Base-by-base conservation (phyloP, 2,888 invertebrate species). In the Drosophila paramelanica region DNA sequence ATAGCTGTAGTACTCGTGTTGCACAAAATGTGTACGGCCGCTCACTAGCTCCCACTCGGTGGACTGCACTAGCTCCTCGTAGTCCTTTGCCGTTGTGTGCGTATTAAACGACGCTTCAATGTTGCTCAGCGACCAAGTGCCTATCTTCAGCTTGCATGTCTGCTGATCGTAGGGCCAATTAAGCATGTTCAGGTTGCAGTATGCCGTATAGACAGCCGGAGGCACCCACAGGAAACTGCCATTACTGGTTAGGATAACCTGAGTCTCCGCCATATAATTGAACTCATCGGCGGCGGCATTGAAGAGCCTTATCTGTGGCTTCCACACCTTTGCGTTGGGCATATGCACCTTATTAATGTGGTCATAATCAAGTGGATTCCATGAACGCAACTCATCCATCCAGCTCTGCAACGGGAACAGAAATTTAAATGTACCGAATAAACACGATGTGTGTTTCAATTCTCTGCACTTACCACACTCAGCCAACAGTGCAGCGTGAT, bases 81-180 rank as follows among this genome's bases (percentile, higher is more conserved):
- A 81, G 31, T 89, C 83, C 13, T 94, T 77, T 2, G 59, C 66
- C 6, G 81, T 41, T 71, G 94, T 93, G 8, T 96, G 92, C 1
- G 75, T 56, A 0, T 75, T 62, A 39, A 66, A 77, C 0, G 74
- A 68, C 78, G 95, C 94, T 23, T 79, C 62, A 25, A 95, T 93
- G 0, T 94, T 94, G 57, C 93, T 93, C 87, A 95, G 94, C 0
- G 95, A 94, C 94, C 96, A 95, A 0, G 97, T 96, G 1, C 96
- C 96, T 68, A 97, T 94, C 83, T 94, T 94, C 66, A 97, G 92
- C 45, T 90, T 86, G 81, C 96, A 96, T 0, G 89, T 91, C 90
- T 97, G 97, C 6, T 92, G 92, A 91, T 97, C 97, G 49, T 93
- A 94, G 0, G 97, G 97, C 97, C 97, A 97, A 68, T 93, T 92